Evolutionary conservation across 2,113 vertebrate genomes (phyloP).

Genomic region (Pterophyllum scalare): DNA sequence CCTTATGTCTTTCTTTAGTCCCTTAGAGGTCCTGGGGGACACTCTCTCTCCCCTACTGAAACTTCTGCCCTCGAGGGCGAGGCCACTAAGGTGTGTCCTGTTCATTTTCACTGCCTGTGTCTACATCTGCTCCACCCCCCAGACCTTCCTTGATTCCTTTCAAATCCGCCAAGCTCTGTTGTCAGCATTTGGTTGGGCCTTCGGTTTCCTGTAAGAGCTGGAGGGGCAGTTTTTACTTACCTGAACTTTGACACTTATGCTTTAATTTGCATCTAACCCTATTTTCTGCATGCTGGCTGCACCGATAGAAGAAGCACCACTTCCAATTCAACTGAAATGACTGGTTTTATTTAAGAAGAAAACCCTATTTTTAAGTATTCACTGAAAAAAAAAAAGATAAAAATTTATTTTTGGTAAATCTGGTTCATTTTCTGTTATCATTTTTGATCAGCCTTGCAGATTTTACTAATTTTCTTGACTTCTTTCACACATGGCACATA

Average conservation of each 20-base stretch:
- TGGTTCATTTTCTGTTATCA: not conserved
- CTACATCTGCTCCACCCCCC: not conserved
- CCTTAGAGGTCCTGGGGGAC: slow-evolving; percentile 89
- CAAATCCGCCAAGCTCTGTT: not conserved
- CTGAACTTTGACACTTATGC: not conserved
- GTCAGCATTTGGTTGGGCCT: not conserved
- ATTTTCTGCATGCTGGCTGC: slow-evolving; percentile 13
- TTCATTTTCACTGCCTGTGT: slow-evolving; percentile 78
- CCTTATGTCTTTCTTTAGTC: slow-evolving; percentile 82
- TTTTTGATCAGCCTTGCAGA: not conserved
- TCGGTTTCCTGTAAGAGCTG: not conserved
- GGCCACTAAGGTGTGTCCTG: slow-evolving; percentile 88
- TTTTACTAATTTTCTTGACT: not conserved
- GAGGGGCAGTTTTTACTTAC: not conserved
- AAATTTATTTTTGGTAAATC: not conserved
- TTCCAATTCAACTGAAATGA: not conserved
- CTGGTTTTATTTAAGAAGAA: not conserved
- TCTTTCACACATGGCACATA: not conserved
- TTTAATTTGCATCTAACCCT: not conserved
- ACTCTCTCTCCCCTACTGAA: slow-evolving; percentile 87
- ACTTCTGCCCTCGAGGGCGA: slow-evolving; percentile 86
- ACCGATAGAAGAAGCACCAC: not conserved
- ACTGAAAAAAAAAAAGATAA: not conserved
- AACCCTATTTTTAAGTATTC: not conserved
- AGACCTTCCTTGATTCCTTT: not conserved